Base-by-base conservation (phyloP, 2,888 invertebrate genomes). In the Keiferia lycopersicella region DNA sequence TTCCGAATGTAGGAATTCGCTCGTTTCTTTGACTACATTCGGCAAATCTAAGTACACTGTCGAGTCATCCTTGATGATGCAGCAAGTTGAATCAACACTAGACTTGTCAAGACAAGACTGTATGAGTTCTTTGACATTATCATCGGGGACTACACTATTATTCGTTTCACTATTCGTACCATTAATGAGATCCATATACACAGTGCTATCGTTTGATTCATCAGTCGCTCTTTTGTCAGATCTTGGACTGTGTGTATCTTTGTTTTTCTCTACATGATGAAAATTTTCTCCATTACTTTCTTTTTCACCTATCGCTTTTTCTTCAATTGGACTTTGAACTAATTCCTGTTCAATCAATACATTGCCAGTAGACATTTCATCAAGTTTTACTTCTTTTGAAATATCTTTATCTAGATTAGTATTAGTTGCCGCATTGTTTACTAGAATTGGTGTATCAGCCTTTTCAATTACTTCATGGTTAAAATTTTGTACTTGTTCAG, bases 21-120 rank as follows among this genome's bases (percentile, higher is more conserved):
- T 73, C 0, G 84, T 82, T 62, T 82, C 79, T 64, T 83, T 83
- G 58, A 81, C 76, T 58, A 81, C 76, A 71, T 82, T 84, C 48
- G 91, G 91, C 67, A 88, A 78, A 76, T 91, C 90, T 80, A 91
- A 80, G 70, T 91, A 91, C 57, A 81, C 76, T 0, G 91, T 91
- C 38, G 91, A 90, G 68, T 91, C 89, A 69, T 84, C 81, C 67
- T 76, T 80, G 12, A 77, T 65, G 22, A 83, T 66, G 62, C 73
- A 73, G 61, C 72, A 74, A 66, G 68, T 67, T 62, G 63, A 68
- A 41, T 76, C 71, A 62, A 64, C 68, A 38, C 64, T 67, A 6
- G 79, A 66, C 51, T 68, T 68, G 61, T 81, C 79, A 39, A 82
- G 68, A 64, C 75, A 79, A 10, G 77, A 75, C 60, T 74, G 69